Evolutionary conservation across 2,113 vertebrate species (phyloP), one percentile per base, ranked within the genome.

Genomic region (Scortum barcoo): DNA sequence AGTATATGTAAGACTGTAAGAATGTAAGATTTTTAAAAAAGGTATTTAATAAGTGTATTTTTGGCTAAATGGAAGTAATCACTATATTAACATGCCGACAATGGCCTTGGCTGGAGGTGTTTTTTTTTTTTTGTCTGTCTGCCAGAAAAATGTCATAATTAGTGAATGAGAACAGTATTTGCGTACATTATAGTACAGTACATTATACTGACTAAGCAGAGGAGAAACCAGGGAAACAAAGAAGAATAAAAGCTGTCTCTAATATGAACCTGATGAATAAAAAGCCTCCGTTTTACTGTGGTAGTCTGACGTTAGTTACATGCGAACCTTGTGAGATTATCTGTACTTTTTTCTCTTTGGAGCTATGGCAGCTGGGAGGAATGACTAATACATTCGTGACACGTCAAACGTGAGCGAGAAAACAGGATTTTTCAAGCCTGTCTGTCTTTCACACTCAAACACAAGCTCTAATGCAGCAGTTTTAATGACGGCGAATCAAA

Each of bases 401-500:
- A 42, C 11, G 20, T 51, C 12, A 36, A 40, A 19, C 10, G 24
- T 26, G 38, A 48, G 33, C 13, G 6, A 22, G 8, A 63, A 57
- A n/a, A 14, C 7, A 10, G 36, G 13, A 42, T 4, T 58, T 28
- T 28, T 40, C 19, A 58, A 51, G 60, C 20, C 3, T 26, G n/a
- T 67, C 30, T 36, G 17, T 53, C 48, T 38, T 10, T 56, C 3
- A 26, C 77, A 28, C 48, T 57, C 13, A 57, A 44, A 36, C 42
- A 33, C 4, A 12, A 40, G 13, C 60, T 51, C 22, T 33, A 10
- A 36, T 17, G 38, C 28, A 28, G 20, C n/a, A 10, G 20, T 65
- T 65, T 53, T 51, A 78, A 77, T 76, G 20, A 77, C n/a, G 58
- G 30, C 13, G 68, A 46, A 57, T 58, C 24, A 76, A 81, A 60